A percentile compares a stretch with the other conserved stretches of the same genome.
These are phyloP conservation scores for Nannobrachium achirus DNA, from an alignment of 2,113 vertebrate genomes.

Conservation along the genomic window DNA sequence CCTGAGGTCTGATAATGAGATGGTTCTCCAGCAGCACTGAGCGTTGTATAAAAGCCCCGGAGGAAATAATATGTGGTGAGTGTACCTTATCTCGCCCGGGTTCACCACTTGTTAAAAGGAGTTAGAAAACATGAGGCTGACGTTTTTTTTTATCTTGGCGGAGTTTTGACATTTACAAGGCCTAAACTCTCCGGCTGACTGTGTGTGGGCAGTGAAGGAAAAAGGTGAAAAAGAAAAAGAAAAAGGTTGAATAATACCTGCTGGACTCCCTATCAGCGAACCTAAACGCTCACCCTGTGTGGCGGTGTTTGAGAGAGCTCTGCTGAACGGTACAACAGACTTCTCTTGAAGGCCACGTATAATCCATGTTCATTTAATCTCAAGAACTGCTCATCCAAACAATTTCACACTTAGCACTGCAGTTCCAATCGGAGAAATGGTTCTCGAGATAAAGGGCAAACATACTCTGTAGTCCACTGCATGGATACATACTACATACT, in stretches of 20 bases:
- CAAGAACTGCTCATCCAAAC: no score
- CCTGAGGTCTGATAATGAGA: neutral
- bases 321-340: neutral
- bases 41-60: neutral
- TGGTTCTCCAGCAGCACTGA: neutral
- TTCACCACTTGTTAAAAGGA: neutral
- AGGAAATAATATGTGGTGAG: neutral
- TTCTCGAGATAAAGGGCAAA: no score
- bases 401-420: no score
- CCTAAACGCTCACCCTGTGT: neutral
- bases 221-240: neutral
- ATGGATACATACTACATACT: no score
- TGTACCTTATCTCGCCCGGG: no score
- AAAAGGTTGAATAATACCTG: slow-evolving; percentile 6
- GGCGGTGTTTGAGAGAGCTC: neutral
- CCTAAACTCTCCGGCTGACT: neutral
- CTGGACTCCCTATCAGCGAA: neutral
- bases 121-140: neutral
- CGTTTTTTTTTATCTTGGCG: neutral
- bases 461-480: no score
- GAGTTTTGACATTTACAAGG: slow-evolving; percentile 1
- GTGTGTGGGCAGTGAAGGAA: neutral
- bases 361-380: no score
- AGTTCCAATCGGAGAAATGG: no score
- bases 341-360: no score